These are phyloP conservation scores for Alcedo atthis DNA, from an alignment of 2,797 vertebrate genomes.

Conservation along the genomic window DNA sequence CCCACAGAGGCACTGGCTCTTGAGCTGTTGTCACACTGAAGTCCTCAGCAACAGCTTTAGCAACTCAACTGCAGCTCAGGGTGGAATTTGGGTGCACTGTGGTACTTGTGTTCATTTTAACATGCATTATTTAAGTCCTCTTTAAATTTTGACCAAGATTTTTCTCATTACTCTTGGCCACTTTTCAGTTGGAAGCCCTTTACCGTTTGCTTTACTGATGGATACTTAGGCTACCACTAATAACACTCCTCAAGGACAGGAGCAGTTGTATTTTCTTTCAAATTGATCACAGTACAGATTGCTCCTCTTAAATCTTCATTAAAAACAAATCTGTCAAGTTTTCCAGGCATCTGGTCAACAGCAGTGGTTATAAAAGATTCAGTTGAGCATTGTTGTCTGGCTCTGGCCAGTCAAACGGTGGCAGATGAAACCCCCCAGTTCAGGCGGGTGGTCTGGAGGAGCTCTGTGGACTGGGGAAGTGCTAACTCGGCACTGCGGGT, in stretches of 20 bases:
- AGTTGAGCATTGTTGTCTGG: background rate
- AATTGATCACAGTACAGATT: constrained; percentile 42
- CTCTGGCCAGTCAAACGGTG: background rate
- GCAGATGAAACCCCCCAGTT: background rate
- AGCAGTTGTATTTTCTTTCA: constrained; percentile 2
- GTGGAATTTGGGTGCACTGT: background rate
- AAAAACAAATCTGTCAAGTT: constrained; percentile 62
- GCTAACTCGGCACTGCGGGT: background rate
- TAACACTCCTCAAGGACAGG: constrained; percentile 34
- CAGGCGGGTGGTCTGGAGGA: background rate
- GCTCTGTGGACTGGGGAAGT: background rate
- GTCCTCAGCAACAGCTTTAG: background rate
- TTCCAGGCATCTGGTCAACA: constrained; percentile 50
- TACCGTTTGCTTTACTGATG: background rate
- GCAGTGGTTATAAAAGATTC: background rate
- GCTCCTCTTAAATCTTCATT: constrained; percentile 52
- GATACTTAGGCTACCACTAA: background rate
- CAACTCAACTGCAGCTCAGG: background rate
- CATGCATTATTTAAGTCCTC: background rate
- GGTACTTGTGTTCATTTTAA: background rate
- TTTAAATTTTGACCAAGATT: background rate
- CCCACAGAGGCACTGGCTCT: background rate
- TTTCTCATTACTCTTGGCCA: background rate
- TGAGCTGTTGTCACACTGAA: background rate
- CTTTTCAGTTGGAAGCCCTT: constrained; percentile 22